Percentiles rank a stretch among this genome's conserved stretches.
phyloP scores from a whole-genome alignment of 2,797 vertebrate species.

The Cryptoblepharus egeriae region DNA sequence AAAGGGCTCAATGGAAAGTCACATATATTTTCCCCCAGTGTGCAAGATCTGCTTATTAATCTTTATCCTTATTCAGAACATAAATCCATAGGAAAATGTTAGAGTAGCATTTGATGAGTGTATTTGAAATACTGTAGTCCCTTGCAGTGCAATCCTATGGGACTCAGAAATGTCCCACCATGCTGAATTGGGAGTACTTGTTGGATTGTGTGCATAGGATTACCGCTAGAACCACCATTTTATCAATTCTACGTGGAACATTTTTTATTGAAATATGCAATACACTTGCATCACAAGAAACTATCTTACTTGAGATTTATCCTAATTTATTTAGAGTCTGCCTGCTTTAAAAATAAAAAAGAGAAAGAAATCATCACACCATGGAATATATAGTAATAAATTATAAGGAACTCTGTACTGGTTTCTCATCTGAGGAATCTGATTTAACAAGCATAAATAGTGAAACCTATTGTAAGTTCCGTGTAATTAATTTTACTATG shows the following conservation, averaged over 20 bases:
- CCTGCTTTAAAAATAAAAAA: conserved; percentile 11
- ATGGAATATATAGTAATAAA: conserved; percentile 54
- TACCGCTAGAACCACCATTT: neutral
- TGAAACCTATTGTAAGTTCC: neutral
- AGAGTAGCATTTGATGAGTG: conserved; percentile 57
- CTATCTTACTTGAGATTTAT: conserved; percentile 45
- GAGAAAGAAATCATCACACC: conserved; percentile 34
- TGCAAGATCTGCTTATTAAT: conserved; percentile 3
- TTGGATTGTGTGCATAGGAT: neutral
- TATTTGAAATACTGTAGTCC: conserved; percentile 63
- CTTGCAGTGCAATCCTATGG: neutral
- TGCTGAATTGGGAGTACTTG: neutral
- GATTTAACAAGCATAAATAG: neutral
- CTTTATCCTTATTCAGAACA: conserved; percentile 28
- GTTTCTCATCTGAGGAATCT: conserved; percentile 12
- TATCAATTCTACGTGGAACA: conserved; percentile 57
- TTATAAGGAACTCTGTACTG: conserved; percentile 46
- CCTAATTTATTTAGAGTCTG: conserved; percentile 55
- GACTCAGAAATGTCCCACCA: neutral
- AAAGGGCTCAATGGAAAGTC: conserved; percentile 13
- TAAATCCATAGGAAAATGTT: conserved; percentile 55
- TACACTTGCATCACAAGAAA: conserved; percentile 55
- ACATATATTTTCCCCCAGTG: conserved; percentile 30
- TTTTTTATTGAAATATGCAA: conserved; percentile 69
- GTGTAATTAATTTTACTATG: neutral